These are phyloP conservation scores for Calosoma granatense DNA, from an alignment of 1,140 invertebrate species.

Conservation along the genomic window DNA sequence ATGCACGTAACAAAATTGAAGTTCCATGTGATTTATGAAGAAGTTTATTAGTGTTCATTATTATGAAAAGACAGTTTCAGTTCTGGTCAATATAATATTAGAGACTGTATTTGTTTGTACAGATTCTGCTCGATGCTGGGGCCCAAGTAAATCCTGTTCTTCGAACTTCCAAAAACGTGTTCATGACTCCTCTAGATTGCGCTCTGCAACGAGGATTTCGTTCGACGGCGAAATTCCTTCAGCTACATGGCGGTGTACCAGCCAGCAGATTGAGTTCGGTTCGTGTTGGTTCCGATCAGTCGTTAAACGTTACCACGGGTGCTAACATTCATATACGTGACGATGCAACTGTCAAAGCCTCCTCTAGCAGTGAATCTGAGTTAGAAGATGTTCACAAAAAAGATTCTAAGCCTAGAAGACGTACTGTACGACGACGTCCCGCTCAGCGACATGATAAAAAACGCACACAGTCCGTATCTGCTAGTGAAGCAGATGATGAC, in stretches of 20 bases:
- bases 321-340: conserved; percentile 27
- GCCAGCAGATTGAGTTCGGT: conserved; percentile 47
- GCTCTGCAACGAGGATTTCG: conserved; percentile 75
- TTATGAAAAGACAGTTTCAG: no score
- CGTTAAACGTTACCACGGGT: conserved; percentile 29
- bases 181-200: conserved; percentile 84
- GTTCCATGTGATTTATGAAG: no score
- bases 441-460: conserved; percentile 12
- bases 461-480: not conserved
- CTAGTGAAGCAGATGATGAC: conserved; percentile 28
- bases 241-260: conserved; percentile 78
- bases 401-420: conserved; percentile 9
- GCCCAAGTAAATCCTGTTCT: conserved; percentile 76
- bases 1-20: no score
- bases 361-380: conserved; percentile 21
- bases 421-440: conserved; percentile 7
- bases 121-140: conserved; percentile 67
- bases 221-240: conserved; percentile 86
- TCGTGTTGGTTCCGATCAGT: conserved; percentile 21
- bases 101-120: conserved; percentile 19
- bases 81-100: no score
- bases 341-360: conserved; percentile 13
- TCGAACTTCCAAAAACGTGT: conserved; percentile 66
- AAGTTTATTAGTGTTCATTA: no score
- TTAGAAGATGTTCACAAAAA: conserved; percentile 26